phyloP scores from a whole-genome alignment of 2,888 invertebrate species.

The Phengaris arion region DNA sequence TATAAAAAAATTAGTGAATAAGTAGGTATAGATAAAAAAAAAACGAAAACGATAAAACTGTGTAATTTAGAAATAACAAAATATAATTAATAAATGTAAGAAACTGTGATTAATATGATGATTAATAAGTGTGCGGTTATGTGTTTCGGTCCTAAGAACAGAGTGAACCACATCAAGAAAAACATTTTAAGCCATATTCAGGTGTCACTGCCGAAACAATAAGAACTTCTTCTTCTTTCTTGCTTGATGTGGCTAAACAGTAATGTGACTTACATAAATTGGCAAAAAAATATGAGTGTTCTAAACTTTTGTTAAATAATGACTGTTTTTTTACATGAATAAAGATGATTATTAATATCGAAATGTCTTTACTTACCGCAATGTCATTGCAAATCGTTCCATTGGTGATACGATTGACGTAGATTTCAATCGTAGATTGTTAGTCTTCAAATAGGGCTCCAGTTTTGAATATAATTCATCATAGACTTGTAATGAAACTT shows the following conservation, averaged over 20 bases:
- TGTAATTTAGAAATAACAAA: constrained; percentile 41
- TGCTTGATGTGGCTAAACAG: constrained; percentile 41
- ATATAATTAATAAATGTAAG: constrained; percentile 41
- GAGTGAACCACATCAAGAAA: constrained; percentile 40
- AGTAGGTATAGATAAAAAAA: constrained; percentile 41
- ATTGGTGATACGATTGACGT: constrained; percentile 42
- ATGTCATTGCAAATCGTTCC: constrained; percentile 42
- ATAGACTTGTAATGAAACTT: constrained; percentile 42
- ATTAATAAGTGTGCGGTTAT: constrained; percentile 41
- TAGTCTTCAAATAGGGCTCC: constrained; percentile 42
- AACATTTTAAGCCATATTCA: constrained; percentile 41
- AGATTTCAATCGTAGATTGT: constrained; percentile 42
- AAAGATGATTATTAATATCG: constrained; percentile 40
- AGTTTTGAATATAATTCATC: constrained; percentile 43
- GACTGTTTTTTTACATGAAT: constrained; percentile 41
- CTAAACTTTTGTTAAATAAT: constrained; percentile 42
- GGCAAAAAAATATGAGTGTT: constrained; percentile 41
- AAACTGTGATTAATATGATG: constrained; percentile 42
- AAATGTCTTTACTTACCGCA: constrained; percentile 42
- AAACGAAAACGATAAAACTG: constrained; percentile 41
- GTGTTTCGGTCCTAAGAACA: constrained; percentile 38
- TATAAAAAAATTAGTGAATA: constrained; percentile 40
- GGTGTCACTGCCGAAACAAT: constrained; percentile 42
- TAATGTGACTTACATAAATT: constrained; percentile 41
- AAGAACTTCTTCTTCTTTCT: constrained; percentile 41